Evolutionary conservation across 2,797 vertebrate species (phyloP).

Genomic region (Pyrocephalus nanus): DNA sequence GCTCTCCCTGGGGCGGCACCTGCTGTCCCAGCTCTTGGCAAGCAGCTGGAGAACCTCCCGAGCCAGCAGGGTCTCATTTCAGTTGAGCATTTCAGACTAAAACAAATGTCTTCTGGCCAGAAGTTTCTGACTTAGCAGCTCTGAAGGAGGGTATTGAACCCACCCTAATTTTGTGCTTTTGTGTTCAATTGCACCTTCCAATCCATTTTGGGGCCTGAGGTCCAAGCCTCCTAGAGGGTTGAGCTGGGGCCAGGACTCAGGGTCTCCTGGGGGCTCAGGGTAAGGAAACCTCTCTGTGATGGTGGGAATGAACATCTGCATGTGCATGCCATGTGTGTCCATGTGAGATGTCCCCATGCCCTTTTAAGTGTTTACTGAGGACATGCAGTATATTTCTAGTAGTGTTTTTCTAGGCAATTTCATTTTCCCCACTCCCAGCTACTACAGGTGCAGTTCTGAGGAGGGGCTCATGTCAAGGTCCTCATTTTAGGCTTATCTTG

Average conservation of each 20-base stretch:
- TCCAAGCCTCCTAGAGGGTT: not conserved
- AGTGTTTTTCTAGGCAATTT: not conserved
- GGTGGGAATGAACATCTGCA: not conserved
- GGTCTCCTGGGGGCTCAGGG: not conserved
- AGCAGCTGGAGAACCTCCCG: not conserved
- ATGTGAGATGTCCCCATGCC: not conserved
- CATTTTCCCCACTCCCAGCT: not conserved
- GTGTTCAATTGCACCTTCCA: not conserved
- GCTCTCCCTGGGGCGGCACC: not conserved
- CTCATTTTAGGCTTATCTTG: not conserved
- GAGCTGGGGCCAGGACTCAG: not conserved
- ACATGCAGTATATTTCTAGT: not conserved
- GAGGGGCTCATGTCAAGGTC: not conserved
- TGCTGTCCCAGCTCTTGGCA: not conserved
- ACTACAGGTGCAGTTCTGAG: not conserved
- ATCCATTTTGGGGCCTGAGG: not conserved
- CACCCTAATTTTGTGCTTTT: not conserved
- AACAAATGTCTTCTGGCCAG: not conserved
- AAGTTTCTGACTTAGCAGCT: not conserved
- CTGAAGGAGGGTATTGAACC: not conserved
- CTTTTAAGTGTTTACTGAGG: not conserved
- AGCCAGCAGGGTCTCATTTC: not conserved
- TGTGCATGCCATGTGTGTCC: accelerated
- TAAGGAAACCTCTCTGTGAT: not conserved
- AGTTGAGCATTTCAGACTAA: not conserved